These are phyloP conservation scores for Amyelois transitella DNA, from an alignment of 1,140 invertebrate genomes.

Conservation along the genomic window DNA sequence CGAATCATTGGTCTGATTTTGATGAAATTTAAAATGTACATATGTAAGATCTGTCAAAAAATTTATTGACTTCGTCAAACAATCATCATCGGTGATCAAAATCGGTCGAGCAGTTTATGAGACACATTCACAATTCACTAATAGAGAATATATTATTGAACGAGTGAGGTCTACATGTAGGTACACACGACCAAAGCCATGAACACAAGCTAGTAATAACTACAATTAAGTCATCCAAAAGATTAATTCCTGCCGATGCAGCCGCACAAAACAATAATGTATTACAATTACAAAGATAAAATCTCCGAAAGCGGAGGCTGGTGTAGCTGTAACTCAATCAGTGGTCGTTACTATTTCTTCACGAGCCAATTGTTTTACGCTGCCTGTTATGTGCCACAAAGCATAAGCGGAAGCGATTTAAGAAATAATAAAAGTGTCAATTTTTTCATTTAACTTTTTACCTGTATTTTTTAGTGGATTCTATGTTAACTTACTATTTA, in stretches of 20 bases:
- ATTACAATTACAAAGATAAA: background rate
- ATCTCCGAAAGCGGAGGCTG: background rate
- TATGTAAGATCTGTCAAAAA: too few relatives aligned
- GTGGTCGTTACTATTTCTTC: background rate
- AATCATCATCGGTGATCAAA: too few relatives aligned
- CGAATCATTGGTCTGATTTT: too few relatives aligned
- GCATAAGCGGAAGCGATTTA: background rate
- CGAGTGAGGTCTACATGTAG: too few relatives aligned
- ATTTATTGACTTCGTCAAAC: too few relatives aligned
- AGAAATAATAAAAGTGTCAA: background rate
- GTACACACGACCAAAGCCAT: too few relatives aligned
- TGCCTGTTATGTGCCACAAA: background rate
- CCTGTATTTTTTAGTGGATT: too few relatives aligned
- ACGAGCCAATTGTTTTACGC: constrained; percentile 7
- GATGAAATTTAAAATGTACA: too few relatives aligned
- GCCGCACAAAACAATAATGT: background rate
- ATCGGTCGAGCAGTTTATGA: too few relatives aligned
- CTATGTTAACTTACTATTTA: too few relatives aligned
- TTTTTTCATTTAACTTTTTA: background rate
- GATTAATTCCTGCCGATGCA: background rate
- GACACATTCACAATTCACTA: too few relatives aligned
- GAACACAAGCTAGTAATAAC: background rate
- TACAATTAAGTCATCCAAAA: background rate
- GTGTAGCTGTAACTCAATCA: background rate
- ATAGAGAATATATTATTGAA: too few relatives aligned